Base-by-base conservation (phyloP, 2,888 invertebrate species). In the Plebejus argus region DNA sequence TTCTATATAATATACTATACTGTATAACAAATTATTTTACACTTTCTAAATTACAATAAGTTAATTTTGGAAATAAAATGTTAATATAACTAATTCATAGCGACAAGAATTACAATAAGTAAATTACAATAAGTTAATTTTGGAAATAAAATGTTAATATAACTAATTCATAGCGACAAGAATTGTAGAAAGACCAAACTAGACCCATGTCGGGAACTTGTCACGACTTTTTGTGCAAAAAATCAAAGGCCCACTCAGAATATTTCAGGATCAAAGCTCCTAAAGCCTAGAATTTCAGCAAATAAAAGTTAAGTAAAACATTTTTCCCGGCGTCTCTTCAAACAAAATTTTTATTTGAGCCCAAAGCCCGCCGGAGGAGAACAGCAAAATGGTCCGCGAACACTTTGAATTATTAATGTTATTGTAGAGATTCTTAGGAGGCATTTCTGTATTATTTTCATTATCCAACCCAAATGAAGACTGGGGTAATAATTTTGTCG, bases 331-430 rank as follows among this genome's bases (percentile, higher is more conserved):
- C 79, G 80, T 81, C 82, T 81, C 80, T 80, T 82, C 82, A 84
- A 84, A 83, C 81, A 82, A 82, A 80, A 81, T 83, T 83, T 83
- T 83, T 82, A 83, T 83, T 83, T 82, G 82, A 83, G 81, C 79
- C 79, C 80, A 78, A 77, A 81, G 78, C 82, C 78, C 79, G 78
- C 76, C 79, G 79, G 78, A 82, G 83, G 82, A 83, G 83, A 82
- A 81, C 79, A 82, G 79, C 79, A 81, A 84, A 83, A 82, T 82
- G 82, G 82, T 81, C 82, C 77, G 80, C 82, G 83, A 83, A 82
- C 78, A 80, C 81, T 81, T 80, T 84, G 84, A 85, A 86, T 86
- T 85, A 85, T 85, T 85, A 86, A 86, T 84, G 81, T 83, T 82
- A 84, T 82, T 82, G 83, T 79, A 83, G 81, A 83, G 81, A 81